phyloP scores from a whole-genome alignment of 1,140 invertebrate genomes.

The Atta texana region DNA sequence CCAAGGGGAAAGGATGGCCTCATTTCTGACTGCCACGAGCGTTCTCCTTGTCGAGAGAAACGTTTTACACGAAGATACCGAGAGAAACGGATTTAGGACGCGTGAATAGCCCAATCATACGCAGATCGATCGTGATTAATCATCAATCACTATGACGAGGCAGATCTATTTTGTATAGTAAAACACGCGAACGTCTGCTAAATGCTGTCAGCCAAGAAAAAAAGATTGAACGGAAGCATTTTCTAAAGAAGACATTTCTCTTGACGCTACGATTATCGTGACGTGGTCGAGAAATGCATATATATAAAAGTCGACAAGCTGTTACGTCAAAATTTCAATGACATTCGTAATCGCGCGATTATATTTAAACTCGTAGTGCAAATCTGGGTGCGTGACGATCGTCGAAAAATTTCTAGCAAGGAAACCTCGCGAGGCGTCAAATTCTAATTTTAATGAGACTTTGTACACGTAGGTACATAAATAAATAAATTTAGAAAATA shows the following conservation, averaged over 20 bases:
- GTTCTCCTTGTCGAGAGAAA: slow-evolving; percentile 55
- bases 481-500: too few species aligned
- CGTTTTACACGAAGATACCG: slow-evolving; percentile 27
- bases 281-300: slow-evolving; percentile 22
- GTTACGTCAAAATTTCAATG: slow-evolving; percentile 18
- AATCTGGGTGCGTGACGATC: background rate
- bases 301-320: slow-evolving; percentile 37
- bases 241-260: slow-evolving; percentile 33
- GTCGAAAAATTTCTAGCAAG: background rate
- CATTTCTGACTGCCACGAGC: slow-evolving; percentile 30
- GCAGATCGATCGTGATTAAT: slow-evolving; percentile 24
- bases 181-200: background rate
- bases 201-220: slow-evolving; percentile 2
- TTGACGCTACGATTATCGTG: slow-evolving; percentile 25
- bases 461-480: too few species aligned
- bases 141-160: slow-evolving; percentile 27
- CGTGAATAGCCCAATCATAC: slow-evolving; percentile 22
- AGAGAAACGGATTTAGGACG: slow-evolving; percentile 9
- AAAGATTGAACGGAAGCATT: slow-evolving; percentile 10
- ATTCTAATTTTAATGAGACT: too few species aligned
- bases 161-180: slow-evolving; percentile 19
- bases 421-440: too few species aligned
- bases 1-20: slow-evolving; percentile 56
- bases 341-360: slow-evolving; percentile 10
- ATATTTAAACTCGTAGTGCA: background rate